Evolutionary conservation across 2,113 vertebrate species (phyloP).

Genomic region (Catharus minimus): DNA sequence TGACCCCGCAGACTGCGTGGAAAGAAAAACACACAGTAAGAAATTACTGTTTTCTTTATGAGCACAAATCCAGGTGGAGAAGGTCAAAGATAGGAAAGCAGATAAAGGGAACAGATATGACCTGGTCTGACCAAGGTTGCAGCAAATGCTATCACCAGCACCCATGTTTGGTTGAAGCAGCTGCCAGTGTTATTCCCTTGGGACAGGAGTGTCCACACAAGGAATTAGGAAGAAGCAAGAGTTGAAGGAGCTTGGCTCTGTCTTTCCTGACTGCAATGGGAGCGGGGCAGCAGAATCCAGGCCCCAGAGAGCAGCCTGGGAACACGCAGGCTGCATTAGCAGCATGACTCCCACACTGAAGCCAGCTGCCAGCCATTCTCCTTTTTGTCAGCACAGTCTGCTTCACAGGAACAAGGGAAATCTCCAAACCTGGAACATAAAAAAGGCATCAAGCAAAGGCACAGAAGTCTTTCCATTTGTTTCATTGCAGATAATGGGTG

Average conservation of each 20-base stretch:
- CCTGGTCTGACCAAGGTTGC: not conserved
- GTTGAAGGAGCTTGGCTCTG: not conserved
- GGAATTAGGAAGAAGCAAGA: not conserved
- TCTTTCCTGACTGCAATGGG: not conserved
- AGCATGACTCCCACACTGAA: not conserved
- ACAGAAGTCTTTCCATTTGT: conserved; percentile 16
- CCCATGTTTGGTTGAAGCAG: fast-evolving
- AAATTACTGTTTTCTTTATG: not conserved
- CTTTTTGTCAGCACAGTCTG: conserved; percentile 7
- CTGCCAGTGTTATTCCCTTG: not conserved
- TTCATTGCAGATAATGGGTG: conserved; percentile 23
- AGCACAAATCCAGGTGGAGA: not conserved
- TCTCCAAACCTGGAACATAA: not conserved
- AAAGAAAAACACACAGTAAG: not conserved
- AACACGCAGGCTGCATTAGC: not conserved
- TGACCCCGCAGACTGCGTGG: fast-evolving
- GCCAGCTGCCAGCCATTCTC: not conserved
- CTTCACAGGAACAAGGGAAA: not conserved
- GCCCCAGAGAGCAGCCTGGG: not conserved
- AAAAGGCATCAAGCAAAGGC: conserved; percentile 30
- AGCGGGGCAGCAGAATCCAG: not conserved
- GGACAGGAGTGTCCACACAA: not conserved
- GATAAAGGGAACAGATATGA: not conserved
- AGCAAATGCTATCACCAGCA: not conserved
- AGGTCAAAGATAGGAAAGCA: not conserved